Evolutionary conservation across 2,113 vertebrate genomes (phyloP).

Genomic region (Daubentonia madagascariensis): DNA sequence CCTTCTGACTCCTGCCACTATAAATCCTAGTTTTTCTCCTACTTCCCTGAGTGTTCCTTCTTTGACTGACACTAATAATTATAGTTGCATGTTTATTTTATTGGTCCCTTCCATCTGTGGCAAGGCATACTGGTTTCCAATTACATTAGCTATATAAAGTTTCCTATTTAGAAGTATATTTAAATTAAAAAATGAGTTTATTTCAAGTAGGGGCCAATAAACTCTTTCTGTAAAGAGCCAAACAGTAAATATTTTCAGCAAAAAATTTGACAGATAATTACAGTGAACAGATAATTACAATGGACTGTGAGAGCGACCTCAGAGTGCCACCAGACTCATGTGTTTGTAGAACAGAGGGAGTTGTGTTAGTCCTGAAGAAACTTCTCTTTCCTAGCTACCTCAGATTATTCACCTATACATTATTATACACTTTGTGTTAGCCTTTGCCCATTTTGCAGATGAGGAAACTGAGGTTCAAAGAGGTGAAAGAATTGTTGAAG

Average conservation of each 20-base stretch:
- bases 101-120: neutral
- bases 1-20: neutral
- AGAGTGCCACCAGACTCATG: neutral
- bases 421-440: neutral
- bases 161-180: neutral
- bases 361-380: neutral
- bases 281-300: neutral
- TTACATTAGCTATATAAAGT: neutral
- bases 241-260: neutral
- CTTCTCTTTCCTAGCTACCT: neutral
- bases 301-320: neutral
- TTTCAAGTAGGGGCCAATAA: neutral
- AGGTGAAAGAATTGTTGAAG: neutral
- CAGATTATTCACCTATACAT: neutral
- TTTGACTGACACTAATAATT: neutral
- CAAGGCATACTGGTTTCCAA: neutral
- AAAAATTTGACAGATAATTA: neutral
- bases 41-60: neutral
- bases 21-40: neutral
- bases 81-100: neutral
- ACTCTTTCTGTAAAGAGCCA: neutral
- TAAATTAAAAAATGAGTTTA: conserved; percentile 7
- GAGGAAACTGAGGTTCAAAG: neutral
- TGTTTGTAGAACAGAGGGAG: neutral
- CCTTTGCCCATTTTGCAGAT: neutral